These are phyloP conservation scores for Beroe forskalii DNA, from an alignment of 37 sponge, comb jelly and placozoan species.

Conservation along the genomic window DNA sequence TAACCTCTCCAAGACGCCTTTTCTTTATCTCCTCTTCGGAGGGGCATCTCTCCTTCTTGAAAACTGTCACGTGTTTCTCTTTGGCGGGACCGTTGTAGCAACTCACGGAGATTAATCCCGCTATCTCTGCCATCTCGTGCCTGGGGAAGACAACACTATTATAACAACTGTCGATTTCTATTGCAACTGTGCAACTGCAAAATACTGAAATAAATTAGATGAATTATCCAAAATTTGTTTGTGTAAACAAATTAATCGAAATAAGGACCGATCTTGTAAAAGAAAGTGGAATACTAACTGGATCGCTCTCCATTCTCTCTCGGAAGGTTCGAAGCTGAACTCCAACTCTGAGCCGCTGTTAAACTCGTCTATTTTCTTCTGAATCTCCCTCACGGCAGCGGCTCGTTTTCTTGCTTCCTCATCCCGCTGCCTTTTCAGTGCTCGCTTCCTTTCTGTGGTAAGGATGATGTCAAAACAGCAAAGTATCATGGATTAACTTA, in stretches of 20 bases:
- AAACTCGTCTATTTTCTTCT: slow-evolving; percentile 17
- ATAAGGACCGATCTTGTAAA: no score
- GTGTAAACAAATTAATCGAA: not conserved
- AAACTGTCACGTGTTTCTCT: slow-evolving; percentile 58
- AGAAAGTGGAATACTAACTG: slow-evolving; percentile 52
- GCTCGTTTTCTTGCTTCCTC: slow-evolving; percentile 1
- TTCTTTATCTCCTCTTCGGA: slow-evolving; percentile 44
- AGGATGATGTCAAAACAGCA: not conserved
- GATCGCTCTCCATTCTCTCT: slow-evolving; percentile 16
- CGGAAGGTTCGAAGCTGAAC: slow-evolving; percentile 16
- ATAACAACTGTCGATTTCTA: no score
- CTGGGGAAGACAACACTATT: slow-evolving; percentile 1
- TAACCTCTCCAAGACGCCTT: slow-evolving; percentile 39
- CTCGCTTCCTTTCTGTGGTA: not conserved
- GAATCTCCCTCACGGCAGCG: not conserved
- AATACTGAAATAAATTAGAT: no score
- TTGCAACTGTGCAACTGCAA: no score
- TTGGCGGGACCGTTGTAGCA: slow-evolving; percentile 39
- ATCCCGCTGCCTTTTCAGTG: not conserved
- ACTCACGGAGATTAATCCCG: slow-evolving; percentile 55
- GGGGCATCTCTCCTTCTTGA: slow-evolving; percentile 30
- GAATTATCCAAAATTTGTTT: not conserved
- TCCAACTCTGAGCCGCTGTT: not conserved
- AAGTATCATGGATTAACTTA: not conserved
- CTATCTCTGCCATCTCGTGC: slow-evolving; percentile 57